A percentile compares a stretch with the other conserved stretches of the same genome.
Evolutionary conservation across 2,797 vertebrate genomes (phyloP).

Genomic region (Myotis pilosus): DNA sequence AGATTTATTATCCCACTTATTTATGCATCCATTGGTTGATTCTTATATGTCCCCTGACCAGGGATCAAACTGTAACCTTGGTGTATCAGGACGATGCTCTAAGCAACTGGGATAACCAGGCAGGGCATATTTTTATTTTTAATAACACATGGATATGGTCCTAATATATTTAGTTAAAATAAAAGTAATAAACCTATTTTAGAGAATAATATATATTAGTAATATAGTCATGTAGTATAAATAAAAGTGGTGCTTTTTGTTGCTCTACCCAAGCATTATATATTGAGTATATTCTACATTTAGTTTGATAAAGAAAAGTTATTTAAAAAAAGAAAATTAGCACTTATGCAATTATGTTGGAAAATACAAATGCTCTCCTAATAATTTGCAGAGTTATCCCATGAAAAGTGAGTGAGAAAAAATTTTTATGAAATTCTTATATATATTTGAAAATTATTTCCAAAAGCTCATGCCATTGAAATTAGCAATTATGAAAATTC

Average conservation of each 20-base stretch:
- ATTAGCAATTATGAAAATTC: background rate
- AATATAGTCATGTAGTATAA: background rate
- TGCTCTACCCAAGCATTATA: background rate
- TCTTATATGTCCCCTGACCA: background rate
- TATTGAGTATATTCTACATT: conserved; percentile 18
- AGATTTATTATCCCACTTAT: background rate
- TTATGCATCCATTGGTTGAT: background rate
- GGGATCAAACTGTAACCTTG: background rate
- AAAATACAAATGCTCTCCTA: background rate
- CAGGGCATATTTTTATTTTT: background rate
- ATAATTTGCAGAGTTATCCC: background rate
- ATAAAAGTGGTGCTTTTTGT: conserved; percentile 18
- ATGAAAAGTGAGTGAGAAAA: background rate
- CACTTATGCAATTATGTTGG: background rate
- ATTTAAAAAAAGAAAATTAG: background rate
- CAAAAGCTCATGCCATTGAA: background rate
- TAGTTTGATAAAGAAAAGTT: background rate
- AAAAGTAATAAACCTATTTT: background rate
- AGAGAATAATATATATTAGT: background rate
- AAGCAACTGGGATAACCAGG: background rate
- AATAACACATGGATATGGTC: background rate
- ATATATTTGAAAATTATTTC: background rate
- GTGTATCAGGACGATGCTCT: background rate
- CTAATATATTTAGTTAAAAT: background rate
- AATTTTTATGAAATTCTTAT: background rate